Evolutionary conservation across 30 jellyfish, hydroid and myxozoan species (phyloP), one percentile per base, ranked within the genome.

Genomic region (Catostylus mosaicus): DNA sequence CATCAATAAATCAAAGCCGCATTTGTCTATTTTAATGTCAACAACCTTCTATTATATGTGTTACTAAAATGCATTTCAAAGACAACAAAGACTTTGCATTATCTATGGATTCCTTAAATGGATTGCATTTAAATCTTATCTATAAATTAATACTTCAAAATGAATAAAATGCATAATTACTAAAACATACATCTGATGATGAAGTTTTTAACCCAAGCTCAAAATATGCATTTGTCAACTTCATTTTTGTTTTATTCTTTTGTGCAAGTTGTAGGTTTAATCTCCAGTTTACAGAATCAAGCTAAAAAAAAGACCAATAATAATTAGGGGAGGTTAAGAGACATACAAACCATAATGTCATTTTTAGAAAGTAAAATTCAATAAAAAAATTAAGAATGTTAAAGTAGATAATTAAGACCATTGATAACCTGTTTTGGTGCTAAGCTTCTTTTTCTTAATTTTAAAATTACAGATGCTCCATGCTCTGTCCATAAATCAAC

Each of bases 341-440:
- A n/a, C n/a, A n/a, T n/a, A n/a, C n/a, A n/a, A n/a, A n/a, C n/a
- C n/a, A n/a, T n/a, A n/a, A n/a, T n/a, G n/a, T n/a, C n/a, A n/a
- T n/a, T n/a, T n/a, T n/a, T n/a, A n/a, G 40, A 61, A 63, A 31
- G 35, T 59, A 22, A 54, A 8, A 14, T 8, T 11, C 22, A 37
- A 60, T 59, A 60, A 12, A 35, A 67, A 67, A 22, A 9, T 67
- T 19, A 7, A 19, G 14, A 16, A 12, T 23, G 72, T 23, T 10
- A 12, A 12, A 23, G 26, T 30, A 67, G 23, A 14, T 67, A 69
- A 32, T 30, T 29, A 69, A 69, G 6, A 34, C 35, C 18, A 35
- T 9, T 38, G 20, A 46, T 2, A 57, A 95, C 99, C 92, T 95
- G 99, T 40, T 88, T 95, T 57, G 99, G 99, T 19, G 97, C 99